These are phyloP conservation scores for Calameuta pallipes DNA, from an alignment of 2,888 invertebrate species.

Conservation along the genomic window DNA sequence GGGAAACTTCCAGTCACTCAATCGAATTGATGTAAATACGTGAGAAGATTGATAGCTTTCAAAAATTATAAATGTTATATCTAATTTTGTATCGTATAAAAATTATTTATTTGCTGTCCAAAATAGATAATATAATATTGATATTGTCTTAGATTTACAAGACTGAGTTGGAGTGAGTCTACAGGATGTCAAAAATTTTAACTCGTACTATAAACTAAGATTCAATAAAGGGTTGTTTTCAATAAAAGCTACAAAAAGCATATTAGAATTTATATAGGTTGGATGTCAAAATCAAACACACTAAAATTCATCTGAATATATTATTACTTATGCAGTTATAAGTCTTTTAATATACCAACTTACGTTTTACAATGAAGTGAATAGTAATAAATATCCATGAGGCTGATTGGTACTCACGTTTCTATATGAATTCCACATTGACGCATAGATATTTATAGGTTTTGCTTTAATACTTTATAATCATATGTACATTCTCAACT, in stretches of 20 bases:
- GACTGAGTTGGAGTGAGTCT: not conserved
- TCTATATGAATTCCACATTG: not conserved
- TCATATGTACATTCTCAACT: not conserved
- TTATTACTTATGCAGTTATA: not conserved
- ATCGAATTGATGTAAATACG: not conserved
- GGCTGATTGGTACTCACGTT: not conserved
- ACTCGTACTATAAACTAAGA: not conserved
- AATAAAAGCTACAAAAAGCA: not conserved
- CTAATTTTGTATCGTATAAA: not conserved
- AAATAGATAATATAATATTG: not conserved
- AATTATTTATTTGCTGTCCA: not conserved
- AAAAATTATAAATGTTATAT: not conserved
- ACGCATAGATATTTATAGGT: not conserved
- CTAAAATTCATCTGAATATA: not conserved
- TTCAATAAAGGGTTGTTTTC: slow-evolving; percentile 31
- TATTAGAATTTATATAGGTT: not conserved
- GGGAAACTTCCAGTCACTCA: not conserved
- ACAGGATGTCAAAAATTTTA: not conserved
- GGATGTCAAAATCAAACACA: not conserved
- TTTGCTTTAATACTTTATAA: not conserved
- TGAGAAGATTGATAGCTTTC: not conserved
- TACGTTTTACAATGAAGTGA: not conserved
- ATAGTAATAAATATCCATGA: not conserved
- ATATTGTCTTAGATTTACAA: not conserved
- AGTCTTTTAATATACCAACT: not conserved